phyloP scores from a whole-genome alignment of 2,797 vertebrate species.

The Lepus townsendii region DNA sequence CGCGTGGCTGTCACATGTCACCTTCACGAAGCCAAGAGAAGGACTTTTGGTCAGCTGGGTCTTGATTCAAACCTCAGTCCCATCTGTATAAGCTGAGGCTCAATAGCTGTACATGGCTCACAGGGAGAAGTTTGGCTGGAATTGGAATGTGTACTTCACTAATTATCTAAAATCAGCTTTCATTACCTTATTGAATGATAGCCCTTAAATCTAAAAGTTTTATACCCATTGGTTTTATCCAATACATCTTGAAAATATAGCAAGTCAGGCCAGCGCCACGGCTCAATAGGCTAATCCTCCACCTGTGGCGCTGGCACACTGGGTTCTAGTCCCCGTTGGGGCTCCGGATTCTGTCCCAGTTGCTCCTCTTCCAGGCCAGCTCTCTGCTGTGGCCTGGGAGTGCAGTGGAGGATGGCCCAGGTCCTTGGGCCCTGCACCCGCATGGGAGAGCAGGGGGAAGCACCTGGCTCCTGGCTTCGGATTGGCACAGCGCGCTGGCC shows the following conservation, averaged over 20 bases:
- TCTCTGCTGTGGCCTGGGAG: no score
- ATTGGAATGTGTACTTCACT: background rate
- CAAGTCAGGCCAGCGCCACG: background rate
- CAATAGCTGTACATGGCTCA: background rate
- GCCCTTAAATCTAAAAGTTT: background rate
- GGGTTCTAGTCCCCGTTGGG: no score
- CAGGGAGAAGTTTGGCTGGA: background rate
- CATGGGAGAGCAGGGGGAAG: no score
- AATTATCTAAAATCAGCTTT: background rate
- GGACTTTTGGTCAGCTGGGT: background rate
- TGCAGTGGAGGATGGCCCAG: no score
- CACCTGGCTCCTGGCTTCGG: no score
- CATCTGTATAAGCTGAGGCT: background rate
- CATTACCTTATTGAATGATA: background rate
- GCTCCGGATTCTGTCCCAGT: no score
- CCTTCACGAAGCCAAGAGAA: background rate
- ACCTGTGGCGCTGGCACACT: no score
- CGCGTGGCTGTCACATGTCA: background rate
- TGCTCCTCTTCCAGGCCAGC: no score
- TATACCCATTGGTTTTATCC: background rate
- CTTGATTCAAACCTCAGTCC: background rate
- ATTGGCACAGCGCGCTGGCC: no score
- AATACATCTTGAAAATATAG: background rate
- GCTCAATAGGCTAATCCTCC: no score
- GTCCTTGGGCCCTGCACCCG: no score